Base-by-base conservation (phyloP, 2,113 vertebrate species). In the Daubentonia madagascariensis region DNA sequence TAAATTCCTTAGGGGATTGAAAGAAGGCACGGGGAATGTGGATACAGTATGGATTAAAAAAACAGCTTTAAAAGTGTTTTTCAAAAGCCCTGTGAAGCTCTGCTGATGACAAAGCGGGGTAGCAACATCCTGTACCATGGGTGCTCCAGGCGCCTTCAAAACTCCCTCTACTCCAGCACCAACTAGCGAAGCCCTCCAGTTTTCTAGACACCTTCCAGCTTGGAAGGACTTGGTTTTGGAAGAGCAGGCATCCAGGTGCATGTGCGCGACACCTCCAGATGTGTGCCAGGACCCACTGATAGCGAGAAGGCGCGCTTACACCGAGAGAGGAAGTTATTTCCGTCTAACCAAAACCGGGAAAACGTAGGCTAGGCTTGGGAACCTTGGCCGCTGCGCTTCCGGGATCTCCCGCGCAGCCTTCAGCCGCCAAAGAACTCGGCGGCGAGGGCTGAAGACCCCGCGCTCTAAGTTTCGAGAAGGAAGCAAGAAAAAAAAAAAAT, bases 401-500 rank as follows among this genome's bases (percentile, higher is more conserved):
- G 30, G 54, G 35, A 70, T 30, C 59, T 57, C 37, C 32, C 0
- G 68, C 11, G 61, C 65, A n/a, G 83, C 23, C 67, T n/a, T 48
- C 37, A 0, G 48, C 12, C 1, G 9, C 84, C 1, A 8, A 13
- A 25, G 54, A 50, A 28, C 12, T 22, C 23, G 5, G 63, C 8
- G 2, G 37, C 63, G 0, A 4, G 37, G 28, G 20, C 57, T 3
- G 23, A 73, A 35, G 48, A 79, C 80, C 68, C 50, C 1, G n/a
- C 32, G 54, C 48, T 2, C 2, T 3, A 97, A 98, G 93, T 97
- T 97, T 91, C 20, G 67, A 43, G 54, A 85, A 68, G 80, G 80
- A 93, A 90, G 93, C n/a, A 40, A 43, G 83, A 72, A 14, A 16
- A 50, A 70, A 70, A 96, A 96, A 95, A 97, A 98, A 98, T 18